Base-by-base conservation (phyloP, 2,113 vertebrate genomes). In the Euleptes europaea region DNA sequence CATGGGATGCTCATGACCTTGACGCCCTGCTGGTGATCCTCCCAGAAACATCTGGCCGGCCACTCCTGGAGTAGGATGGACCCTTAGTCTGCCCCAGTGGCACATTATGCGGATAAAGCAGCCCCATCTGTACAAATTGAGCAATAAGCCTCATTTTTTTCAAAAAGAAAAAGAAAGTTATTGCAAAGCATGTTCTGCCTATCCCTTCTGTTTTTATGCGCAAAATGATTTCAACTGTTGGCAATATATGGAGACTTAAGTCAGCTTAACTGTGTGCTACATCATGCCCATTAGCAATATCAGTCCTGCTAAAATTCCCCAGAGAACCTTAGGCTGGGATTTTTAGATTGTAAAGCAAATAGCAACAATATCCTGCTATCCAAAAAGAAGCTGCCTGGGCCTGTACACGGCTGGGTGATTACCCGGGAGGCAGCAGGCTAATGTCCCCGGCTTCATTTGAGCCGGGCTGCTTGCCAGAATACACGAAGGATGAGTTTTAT, bases 271-370 rank as follows among this genome's bases (percentile, higher is more conserved):
- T 70, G 38, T 70, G 49, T 49, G 33, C 75, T 78, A 28, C 67
- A 85, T 78, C 66, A 70, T 78, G 75, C 63, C 49, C 76, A 44
- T 84, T 84, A 72, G 57, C 57, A 75, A 83, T 47, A 83, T 83
- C 71, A 47, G 3, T 65, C 65, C 72, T 47, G 72, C 71, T 83
- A n/a, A 75, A 73, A 49, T 47, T 0, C 83, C 83, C 75, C 38
- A 0, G 49, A 31, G 76, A 71, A 71, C 38, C 31, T 70, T 44
- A 26, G 51, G 31, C 76, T 71, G 66, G 83, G 76, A 85, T 85
- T 79, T 85, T 85, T 60, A 70, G 66, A 71, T 71, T 78, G 83
- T 85, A 85, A 85, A 85, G 78, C 49, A 42, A 71, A 85, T 71
- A 71, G 49, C 75, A 42, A 78, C 67, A 70, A 85, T 71, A 85